phyloP scores from a whole-genome alignment of 2,797 vertebrate genomes.

The Schizopygopsis pylzovi region DNA sequence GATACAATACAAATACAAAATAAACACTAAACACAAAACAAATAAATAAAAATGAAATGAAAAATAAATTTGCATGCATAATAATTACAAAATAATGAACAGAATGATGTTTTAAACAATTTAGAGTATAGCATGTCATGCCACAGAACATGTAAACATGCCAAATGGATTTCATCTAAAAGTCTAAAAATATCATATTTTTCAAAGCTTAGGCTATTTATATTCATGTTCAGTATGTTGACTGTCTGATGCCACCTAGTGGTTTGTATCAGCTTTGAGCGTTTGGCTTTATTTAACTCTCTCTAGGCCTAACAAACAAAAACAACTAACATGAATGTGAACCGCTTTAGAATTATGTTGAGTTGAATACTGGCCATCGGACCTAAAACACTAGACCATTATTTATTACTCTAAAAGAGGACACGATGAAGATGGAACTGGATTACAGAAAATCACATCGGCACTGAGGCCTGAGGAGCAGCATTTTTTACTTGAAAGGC shows the following conservation, averaged over 20 bases:
- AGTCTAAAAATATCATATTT: background rate
- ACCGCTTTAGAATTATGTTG: background rate
- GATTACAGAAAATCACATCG: background rate
- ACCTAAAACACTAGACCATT: background rate
- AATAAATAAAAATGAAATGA: background rate
- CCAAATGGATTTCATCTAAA: background rate
- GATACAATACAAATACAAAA: background rate
- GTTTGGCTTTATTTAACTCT: background rate
- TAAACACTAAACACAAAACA: background rate
- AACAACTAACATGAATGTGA: background rate
- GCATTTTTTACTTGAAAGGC: background rate
- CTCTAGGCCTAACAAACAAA: slow-evolving; percentile 18
- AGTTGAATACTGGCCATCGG: background rate
- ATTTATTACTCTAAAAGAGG: background rate
- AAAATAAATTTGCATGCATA: background rate
- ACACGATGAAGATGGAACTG: background rate
- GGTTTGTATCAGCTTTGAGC: background rate
- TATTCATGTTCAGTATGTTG: background rate
- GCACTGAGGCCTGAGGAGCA: background rate
- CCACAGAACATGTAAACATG: background rate
- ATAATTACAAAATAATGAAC: background rate
- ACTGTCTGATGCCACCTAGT: slow-evolving; percentile 25
- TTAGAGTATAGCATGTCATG: background rate
- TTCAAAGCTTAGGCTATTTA: background rate
- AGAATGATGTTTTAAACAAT: background rate